Base-by-base conservation (phyloP, 2,888 invertebrate species). In the Caenorhabditis plicata region DNA sequence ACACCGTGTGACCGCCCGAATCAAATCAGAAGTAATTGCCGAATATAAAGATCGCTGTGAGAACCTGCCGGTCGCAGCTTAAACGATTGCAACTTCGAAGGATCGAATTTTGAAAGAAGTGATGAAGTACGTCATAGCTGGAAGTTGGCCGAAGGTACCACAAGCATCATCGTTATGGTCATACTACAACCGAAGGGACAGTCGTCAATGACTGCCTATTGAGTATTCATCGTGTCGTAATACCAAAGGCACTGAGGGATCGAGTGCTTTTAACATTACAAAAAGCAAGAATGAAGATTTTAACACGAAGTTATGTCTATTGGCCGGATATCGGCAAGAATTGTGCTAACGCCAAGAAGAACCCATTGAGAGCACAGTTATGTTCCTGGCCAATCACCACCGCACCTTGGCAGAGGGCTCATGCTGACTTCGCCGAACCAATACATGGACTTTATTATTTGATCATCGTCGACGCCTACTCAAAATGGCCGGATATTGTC, bases 351-450 rank as follows among this genome's bases (percentile, higher is more conserved):
- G 45, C 53, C 7, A 57, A 63, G 9, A 67, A 58, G 25, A 40
- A 33, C 2, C 76, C 74, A 13, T 33, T 51, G 33, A 64, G 67
- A 39, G 58, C 61, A 15, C 54, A 61, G 2, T 58, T 78, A 1
- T 64, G 68, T 33, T 65, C 77, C n/a, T 80, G 80, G 80, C 52
- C 65, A 20, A 60, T 32, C 27, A 68, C 81, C 22, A 61, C 51
- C 5, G 55, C 67, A 44, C 74, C 77, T 11, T 81, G 81, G 80
- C 70, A 81, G 49, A 67, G 83, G 17, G 60, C 83, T 4, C 83
- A 84, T 68, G 69, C 82, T 15, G 83, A 84, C 65, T 83, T 81
- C 71, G 81, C 82, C 13, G 83, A 82, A 9, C 82, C 81, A 25
- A 57, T 81, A 32, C 36, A 72, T 5, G 75, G 70, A 9, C 51